Percentiles rank a stretch among this genome's conserved stretches.
Evolutionary conservation across 2,888 invertebrate genomes (phyloP).

Genomic region (Caenorhabditis drosophilae): DNA sequence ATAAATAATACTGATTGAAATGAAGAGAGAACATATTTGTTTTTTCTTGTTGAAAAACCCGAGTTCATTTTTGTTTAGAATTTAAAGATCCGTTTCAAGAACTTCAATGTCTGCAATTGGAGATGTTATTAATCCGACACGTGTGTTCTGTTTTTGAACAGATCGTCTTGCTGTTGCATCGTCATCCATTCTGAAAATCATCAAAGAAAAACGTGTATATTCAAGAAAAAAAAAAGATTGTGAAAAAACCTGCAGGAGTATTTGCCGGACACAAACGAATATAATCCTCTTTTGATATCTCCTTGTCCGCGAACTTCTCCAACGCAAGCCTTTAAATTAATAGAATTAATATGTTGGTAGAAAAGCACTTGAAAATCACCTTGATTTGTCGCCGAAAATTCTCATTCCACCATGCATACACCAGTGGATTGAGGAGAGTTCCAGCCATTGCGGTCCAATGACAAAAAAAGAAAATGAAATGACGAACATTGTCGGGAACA

Average conservation of each 20-base stretch:
- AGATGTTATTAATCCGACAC: slow-evolving; percentile 25
- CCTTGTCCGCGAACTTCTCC: slow-evolving; percentile 35
- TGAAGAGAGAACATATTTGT: no score
- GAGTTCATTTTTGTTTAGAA: no score
- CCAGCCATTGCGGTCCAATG: slow-evolving; percentile 91
- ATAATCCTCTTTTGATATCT: slow-evolving; percentile 32
- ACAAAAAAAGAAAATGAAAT: slow-evolving; percentile 80
- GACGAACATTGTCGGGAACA: slow-evolving; percentile 26
- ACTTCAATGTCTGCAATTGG: slow-evolving; percentile 27
- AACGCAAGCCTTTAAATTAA: slow-evolving; percentile 23
- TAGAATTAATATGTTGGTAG: background rate
- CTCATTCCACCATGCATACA: slow-evolving; percentile 60
- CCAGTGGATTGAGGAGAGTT: slow-evolving; percentile 85
- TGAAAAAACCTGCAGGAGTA: slow-evolving; percentile 18
- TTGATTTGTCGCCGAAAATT: slow-evolving; percentile 54
- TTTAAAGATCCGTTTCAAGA: no score
- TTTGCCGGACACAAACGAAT: slow-evolving; percentile 34
- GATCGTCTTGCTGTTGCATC: slow-evolving; percentile 1
- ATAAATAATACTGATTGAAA: no score
- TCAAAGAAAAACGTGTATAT: no score
- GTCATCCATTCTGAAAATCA: slow-evolving; percentile 31
- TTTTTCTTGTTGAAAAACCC: no score
- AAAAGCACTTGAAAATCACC: no score
- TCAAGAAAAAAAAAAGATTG: no score
- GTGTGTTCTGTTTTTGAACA: slow-evolving; percentile 12